phyloP scores from a whole-genome alignment of 2,113 vertebrate genomes.

The Megaceryle maxima region DNA sequence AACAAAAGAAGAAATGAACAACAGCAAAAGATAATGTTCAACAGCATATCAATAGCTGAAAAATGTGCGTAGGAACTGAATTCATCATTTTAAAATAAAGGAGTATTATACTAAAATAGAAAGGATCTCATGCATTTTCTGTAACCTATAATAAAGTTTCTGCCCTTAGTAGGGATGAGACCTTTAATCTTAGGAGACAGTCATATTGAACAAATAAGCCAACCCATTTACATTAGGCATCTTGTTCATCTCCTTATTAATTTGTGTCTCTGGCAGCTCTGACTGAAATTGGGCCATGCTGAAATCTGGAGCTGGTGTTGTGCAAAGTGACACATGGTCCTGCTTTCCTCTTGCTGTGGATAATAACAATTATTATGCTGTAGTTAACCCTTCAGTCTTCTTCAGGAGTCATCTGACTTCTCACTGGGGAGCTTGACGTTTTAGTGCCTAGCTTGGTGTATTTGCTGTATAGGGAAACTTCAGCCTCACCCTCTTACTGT shows the following conservation, averaged over 20 bases:
- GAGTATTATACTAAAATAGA: conserved; percentile 20
- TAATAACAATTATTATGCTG: neutral
- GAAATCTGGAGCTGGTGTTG: neutral
- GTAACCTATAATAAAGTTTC: neutral
- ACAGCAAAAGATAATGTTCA: neutral
- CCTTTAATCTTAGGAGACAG: neutral
- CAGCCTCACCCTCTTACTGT: neutral
- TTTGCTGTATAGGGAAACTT: neutral
- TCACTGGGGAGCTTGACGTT: fast-evolving
- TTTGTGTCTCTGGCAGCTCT: neutral
- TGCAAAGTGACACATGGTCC: neutral
- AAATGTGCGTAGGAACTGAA: neutral
- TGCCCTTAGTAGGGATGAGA: neutral
- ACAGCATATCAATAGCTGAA: neutral
- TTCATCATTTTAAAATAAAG: neutral
- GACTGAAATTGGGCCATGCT: neutral
- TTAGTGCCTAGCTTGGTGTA: neutral
- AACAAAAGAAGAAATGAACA: neutral
- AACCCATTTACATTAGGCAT: neutral
- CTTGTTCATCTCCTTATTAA: neutral
- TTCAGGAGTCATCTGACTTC: neutral
- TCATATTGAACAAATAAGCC: conserved; percentile 13
- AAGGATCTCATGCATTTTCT: neutral
- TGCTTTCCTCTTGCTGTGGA: neutral
- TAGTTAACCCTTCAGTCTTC: neutral